Base-by-base conservation (phyloP, 1,140 invertebrate species). In the Drosophila sp. region DNA sequence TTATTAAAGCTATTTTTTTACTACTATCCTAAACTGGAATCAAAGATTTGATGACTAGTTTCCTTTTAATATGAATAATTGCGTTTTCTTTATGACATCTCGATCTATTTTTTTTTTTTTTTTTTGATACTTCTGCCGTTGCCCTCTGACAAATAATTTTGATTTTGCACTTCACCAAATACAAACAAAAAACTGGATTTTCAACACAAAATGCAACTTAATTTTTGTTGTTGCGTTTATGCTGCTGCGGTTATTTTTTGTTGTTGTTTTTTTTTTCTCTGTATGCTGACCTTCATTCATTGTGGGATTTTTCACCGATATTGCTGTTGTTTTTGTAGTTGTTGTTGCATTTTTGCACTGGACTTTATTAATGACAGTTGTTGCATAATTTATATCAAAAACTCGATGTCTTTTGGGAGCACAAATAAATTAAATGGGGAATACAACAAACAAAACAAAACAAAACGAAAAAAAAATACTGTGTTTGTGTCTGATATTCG, bases 311-410 rank as follows among this genome's bases (percentile, higher is more conserved):
- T 86, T 78, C 44, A 50, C 44, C 23, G 44, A 50, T 50, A 50
- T 50, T 50, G n/a, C 23, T 25, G 40, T 17, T 77, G 30, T 40
- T 56, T 38, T 17, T 35, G 55, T 61, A 33, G 63, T 61, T 74
- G 65, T 72, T 69, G 72, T 54, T 33, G 33, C 10, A 57, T 62
- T 79, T 79, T 89, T 65, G 57, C 80, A 66, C 69, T 89, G 80
- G 80, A 83, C 83, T 83, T 87, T 89, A 87, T 87, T 87, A 87
- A 84, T 87, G 84, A 89, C 85, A 84, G 80, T 79, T 77, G 85
- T 84, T 87, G 84, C 84, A 87, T 90, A 87, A 87, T 87, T 87
- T 87, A 89, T 84, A 70, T 50, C 1, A 50, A 47, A 50, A 50
- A 50, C 23, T 50, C 1, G 44, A 7, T 50, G 44, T 27, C 44